A percentile compares a stretch with the other conserved stretches of the same genome.
Conservation (phyloP, 2,888 invertebrate species). For the Pollenia griseotomentosa region DNA sequence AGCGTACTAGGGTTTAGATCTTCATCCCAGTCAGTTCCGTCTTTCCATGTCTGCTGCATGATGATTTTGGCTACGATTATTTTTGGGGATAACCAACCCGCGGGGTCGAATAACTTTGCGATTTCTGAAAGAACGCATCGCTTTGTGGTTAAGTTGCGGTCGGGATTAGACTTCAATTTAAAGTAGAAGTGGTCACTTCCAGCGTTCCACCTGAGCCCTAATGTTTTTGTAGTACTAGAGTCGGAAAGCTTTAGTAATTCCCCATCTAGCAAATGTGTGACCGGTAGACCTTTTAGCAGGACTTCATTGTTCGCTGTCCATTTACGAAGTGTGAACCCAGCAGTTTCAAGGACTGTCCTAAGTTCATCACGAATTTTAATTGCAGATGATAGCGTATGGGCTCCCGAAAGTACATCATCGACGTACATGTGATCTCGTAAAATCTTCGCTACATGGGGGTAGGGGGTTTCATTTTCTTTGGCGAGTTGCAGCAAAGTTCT, state of each 20-base stretch:
- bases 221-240: neutral
- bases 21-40: neutral
- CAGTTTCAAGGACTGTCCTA: neutral
- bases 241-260: constrained; percentile 4
- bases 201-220: constrained; percentile 20
- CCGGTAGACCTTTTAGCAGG: neutral
- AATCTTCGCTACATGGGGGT: too few relatives aligned
- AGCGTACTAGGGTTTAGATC: neutral
- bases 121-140: neutral
- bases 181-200: neutral
- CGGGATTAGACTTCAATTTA: neutral
- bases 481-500: too few relatives aligned
- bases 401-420: neutral
- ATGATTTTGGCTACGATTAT: neutral
- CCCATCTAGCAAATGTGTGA: neutral
- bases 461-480: too few relatives aligned
- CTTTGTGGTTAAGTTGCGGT: neutral
- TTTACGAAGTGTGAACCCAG: neutral
- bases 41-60: neutral
- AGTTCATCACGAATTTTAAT: neutral
- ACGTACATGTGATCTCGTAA: too few relatives aligned
- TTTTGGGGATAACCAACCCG: neutral
- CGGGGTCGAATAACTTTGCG: neutral
- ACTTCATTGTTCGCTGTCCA: neutral
- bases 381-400: neutral